phyloP scores from a whole-genome alignment of 2,113 vertebrate species.

The Chroicocephalus ridibundus region DNA sequence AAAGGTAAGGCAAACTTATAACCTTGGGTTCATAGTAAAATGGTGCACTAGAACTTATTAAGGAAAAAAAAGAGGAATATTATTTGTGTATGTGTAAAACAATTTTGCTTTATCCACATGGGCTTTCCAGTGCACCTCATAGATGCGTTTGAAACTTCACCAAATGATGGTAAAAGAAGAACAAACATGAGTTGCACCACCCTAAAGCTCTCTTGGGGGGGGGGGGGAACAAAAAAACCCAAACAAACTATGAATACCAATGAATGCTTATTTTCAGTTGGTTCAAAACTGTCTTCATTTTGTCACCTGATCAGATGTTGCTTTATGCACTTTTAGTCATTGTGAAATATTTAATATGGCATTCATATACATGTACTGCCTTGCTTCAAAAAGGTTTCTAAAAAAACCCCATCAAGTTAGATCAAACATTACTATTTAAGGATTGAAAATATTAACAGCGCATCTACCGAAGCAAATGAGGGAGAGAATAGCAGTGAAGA shows the following conservation, averaged over 20 bases:
- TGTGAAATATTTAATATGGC: constrained; percentile 1
- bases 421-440: constrained; percentile 7
- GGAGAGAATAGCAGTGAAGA: not conserved
- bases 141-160: not conserved
- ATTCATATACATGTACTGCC: not conserved
- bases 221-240: not conserved
- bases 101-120: not conserved
- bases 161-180: not conserved
- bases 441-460: not conserved
- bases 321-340: not conserved
- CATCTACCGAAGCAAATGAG: not conserved
- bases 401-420: not conserved
- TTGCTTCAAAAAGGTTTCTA: constrained; percentile 5
- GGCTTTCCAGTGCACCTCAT: not conserved
- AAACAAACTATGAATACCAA: too few species aligned
- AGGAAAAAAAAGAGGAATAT: not conserved
- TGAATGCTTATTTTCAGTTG: not conserved
- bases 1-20: not conserved
- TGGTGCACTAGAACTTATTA: rapidly evolving
- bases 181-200: not conserved
- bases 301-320: not conserved
- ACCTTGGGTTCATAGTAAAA: not conserved
- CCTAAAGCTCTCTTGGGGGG: not conserved
- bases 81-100: rapidly evolving
- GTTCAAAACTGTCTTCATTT: not conserved